Evolutionary conservation across 2,888 invertebrate species (phyloP).

Genomic region (Synanthedon andrenaeformis): DNA sequence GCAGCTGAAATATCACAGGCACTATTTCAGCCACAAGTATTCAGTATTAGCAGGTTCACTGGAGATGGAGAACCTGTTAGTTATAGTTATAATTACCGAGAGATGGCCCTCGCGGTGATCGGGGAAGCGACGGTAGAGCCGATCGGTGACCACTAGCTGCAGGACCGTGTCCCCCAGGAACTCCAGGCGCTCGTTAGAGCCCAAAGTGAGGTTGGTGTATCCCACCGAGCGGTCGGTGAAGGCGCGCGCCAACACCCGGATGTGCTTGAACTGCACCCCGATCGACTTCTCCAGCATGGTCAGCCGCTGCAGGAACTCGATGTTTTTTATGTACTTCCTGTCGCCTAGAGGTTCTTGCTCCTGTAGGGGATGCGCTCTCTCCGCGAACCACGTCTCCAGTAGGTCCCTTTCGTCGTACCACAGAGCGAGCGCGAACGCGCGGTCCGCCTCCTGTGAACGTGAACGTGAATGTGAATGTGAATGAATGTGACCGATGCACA

Average conservation of each 20-base stretch:
- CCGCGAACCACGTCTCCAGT: constrained; percentile 85
- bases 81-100: too few relatives aligned
- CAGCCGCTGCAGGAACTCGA: constrained; percentile 87
- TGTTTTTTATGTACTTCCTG: constrained; percentile 89
- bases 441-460: constrained; percentile 85
- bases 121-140: constrained; percentile 97
- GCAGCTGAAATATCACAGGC: constrained; percentile 77
- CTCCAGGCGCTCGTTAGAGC: constrained; percentile 97
- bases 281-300: constrained; percentile 89
- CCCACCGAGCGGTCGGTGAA: constrained; percentile 97
- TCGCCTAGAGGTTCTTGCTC: constrained; percentile 96
- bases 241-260: constrained; percentile 92
- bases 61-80: too few relatives aligned
- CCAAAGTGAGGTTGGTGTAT: constrained; percentile 94
- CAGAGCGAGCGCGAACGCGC: constrained; percentile 84
- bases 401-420: constrained; percentile 78
- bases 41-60: too few relatives aligned
- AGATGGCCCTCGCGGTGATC: constrained; percentile 99
- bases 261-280: constrained; percentile 90
- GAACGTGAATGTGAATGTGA: too few relatives aligned
- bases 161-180: constrained; percentile 98
- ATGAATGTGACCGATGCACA: too few relatives aligned
- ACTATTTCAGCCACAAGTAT: too few relatives aligned
- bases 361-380: constrained; percentile 92
- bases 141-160: constrained; percentile 95